A percentile compares a stretch with the other conserved stretches of the same genome.
These are phyloP conservation scores for Oscheius sp. DNA, from an alignment of 2,888 invertebrate species.

Conservation along the genomic window DNA sequence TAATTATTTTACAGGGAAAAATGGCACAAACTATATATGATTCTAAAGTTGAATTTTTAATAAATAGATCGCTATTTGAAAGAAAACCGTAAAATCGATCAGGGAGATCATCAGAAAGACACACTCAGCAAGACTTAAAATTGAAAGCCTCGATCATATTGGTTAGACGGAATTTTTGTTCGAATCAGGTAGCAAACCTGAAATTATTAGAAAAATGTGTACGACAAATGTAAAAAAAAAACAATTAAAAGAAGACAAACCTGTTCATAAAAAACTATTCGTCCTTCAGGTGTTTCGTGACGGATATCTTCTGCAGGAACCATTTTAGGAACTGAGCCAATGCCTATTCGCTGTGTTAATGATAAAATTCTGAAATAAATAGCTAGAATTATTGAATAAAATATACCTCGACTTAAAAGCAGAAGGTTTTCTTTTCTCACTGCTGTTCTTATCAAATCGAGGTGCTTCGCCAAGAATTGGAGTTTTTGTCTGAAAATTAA, in stretches of 20 bases:
- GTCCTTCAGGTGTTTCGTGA: conserved; percentile 25
- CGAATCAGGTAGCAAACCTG: neutral
- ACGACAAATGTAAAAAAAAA: neutral
- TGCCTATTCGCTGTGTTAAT: conserved; percentile 14
- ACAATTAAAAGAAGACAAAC: conserved; percentile 4
- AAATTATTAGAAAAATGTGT: neutral
- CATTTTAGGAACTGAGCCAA: conserved; percentile 22
- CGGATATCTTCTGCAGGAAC: conserved; percentile 27
- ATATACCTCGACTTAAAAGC: neutral
- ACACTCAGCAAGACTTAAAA: too few species aligned
- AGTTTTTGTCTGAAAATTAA: neutral
- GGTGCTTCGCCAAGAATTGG: neutral
- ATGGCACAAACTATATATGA: too few species aligned
- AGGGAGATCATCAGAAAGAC: too few species aligned
- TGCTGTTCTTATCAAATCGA: neutral
- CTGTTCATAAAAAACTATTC: conserved; percentile 26
- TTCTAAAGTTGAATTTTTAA: too few species aligned
- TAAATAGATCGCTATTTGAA: too few species aligned
- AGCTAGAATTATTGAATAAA: neutral
- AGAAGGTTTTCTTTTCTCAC: neutral
- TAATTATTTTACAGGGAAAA: too few species aligned
- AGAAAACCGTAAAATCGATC: too few species aligned
- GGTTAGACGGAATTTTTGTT: neutral
- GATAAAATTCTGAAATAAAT: conserved; percentile 15
- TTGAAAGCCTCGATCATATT: neutral